Conservation (phyloP, 2,797 vertebrate species). For the Oreonectes daqikongensis region DNA sequence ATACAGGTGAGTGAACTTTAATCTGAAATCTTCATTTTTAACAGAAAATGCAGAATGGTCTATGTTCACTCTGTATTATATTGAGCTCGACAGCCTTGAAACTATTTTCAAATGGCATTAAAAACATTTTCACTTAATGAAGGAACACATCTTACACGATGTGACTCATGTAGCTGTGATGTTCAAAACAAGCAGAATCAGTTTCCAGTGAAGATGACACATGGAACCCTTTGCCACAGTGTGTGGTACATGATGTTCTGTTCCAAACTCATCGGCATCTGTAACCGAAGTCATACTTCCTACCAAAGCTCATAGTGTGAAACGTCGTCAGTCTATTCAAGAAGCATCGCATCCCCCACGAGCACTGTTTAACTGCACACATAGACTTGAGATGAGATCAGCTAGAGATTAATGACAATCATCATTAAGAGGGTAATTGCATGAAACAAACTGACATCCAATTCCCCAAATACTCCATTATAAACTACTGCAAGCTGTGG, state of each 20-base stretch:
- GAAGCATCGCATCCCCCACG: neutral
- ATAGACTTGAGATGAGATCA: slow-evolving; percentile 19
- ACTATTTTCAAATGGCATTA: neutral
- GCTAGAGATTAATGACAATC: slow-evolving; percentile 32
- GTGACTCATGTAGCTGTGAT: slow-evolving; percentile 29
- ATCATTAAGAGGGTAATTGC: slow-evolving; percentile 24
- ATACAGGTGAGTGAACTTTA: too few relatives aligned
- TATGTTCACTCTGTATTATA: too few relatives aligned
- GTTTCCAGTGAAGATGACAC: slow-evolving; percentile 45
- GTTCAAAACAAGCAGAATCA: slow-evolving; percentile 39
- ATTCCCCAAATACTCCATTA: neutral
- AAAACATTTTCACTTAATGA: slow-evolving; percentile 35
- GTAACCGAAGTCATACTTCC: slow-evolving; percentile 36
- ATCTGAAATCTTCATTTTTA: too few relatives aligned
- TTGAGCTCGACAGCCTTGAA: neutral
- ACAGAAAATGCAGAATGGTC: too few relatives aligned
- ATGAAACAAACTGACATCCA: slow-evolving; percentile 27
- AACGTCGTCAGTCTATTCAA: neutral
- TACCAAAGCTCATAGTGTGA: slow-evolving; percentile 26
- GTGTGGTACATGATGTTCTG: slow-evolving; percentile 34
- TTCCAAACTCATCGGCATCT: slow-evolving; percentile 10
- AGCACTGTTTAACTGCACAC: slow-evolving; percentile 1
- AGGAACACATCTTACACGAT: slow-evolving; percentile 21
- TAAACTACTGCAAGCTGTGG: neutral
- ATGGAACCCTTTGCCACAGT: slow-evolving; percentile 18